These are phyloP conservation scores for Formica aserva DNA, from an alignment of 2,888 invertebrate genomes.

Conservation along the genomic window DNA sequence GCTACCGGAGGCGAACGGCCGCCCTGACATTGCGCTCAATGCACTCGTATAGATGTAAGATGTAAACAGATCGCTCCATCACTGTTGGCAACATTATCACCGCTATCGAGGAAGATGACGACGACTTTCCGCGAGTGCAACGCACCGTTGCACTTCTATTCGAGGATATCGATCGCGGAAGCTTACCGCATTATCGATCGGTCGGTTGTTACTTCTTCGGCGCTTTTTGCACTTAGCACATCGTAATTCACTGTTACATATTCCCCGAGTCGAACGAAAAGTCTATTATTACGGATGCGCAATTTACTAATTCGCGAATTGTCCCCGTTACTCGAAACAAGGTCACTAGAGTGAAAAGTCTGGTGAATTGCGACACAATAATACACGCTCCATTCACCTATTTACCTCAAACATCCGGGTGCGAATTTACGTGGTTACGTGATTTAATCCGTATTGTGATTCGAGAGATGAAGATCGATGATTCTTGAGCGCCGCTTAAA, in stretches of 20 bases:
- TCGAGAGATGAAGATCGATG: conserved; percentile 18
- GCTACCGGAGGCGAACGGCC: conserved; percentile 62
- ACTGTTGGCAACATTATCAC: not conserved
- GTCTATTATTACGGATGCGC: not conserved
- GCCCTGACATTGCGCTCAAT: conserved; percentile 41
- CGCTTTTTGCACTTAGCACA: not conserved
- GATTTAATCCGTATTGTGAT: not conserved
- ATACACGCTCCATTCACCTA: not conserved
- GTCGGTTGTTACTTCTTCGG: conserved; percentile 18
- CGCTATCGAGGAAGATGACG: not conserved
- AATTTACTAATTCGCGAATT: not conserved
- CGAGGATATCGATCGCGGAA: conserved; percentile 46
- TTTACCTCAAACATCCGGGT: not conserved
- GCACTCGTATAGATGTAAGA: not conserved
- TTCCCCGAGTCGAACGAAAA: not conserved
- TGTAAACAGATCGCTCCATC: not conserved
- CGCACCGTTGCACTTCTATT: conserved; percentile 15
- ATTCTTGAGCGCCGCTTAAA: not conserved
- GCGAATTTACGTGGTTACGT: not conserved
- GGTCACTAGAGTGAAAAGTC: conserved; percentile 29
- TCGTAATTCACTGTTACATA: not conserved
- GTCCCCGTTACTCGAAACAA: conserved; percentile 19
- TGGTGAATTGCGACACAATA: conserved; percentile 16
- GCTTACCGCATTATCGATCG: conserved; percentile 38
- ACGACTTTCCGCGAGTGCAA: conserved; percentile 3